Percentiles rank a stretch among this genome's conserved stretches.
These are phyloP conservation scores for Pterocles orientalis DNA, from an alignment of 2,113 vertebrate genomes.

Conservation along the genomic window DNA sequence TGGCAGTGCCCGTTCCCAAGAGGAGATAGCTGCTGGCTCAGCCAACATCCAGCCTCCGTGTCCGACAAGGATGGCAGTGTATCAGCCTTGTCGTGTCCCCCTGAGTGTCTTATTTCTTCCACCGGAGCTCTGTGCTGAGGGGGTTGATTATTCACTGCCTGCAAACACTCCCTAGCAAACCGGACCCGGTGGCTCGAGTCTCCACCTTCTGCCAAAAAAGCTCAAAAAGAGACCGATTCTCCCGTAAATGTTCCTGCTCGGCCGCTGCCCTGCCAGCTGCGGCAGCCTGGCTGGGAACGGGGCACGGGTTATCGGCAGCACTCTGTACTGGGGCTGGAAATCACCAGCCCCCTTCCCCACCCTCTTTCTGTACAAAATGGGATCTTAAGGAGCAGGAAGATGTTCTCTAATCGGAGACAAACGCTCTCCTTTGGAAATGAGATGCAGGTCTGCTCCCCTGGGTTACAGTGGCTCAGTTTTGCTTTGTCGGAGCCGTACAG, in stretches of 20 bases:
- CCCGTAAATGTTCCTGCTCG: neutral
- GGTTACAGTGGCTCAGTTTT: neutral
- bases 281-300: neutral
- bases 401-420: neutral
- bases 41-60: neutral
- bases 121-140: neutral
- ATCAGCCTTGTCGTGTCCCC: neutral
- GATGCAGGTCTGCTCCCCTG: neutral
- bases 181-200: neutral
- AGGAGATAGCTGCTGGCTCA: neutral
- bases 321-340: neutral
- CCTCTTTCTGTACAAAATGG: neutral
- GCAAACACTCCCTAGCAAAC: neutral
- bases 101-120: neutral
- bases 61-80: rapidly evolving
- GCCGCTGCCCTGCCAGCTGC: neutral
- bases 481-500: neutral
- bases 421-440: neutral
- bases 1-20: neutral
- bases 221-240: rapidly evolving
- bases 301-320: neutral
- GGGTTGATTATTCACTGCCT: neutral
- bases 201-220: neutral
- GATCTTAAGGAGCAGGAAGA: neutral
- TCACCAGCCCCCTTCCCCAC: neutral